A percentile compares a stretch with the other conserved stretches of the same genome.
These are phyloP conservation scores for Plagodis dolabraria DNA, from an alignment of 2,888 invertebrate genomes.

Conservation along the genomic window DNA sequence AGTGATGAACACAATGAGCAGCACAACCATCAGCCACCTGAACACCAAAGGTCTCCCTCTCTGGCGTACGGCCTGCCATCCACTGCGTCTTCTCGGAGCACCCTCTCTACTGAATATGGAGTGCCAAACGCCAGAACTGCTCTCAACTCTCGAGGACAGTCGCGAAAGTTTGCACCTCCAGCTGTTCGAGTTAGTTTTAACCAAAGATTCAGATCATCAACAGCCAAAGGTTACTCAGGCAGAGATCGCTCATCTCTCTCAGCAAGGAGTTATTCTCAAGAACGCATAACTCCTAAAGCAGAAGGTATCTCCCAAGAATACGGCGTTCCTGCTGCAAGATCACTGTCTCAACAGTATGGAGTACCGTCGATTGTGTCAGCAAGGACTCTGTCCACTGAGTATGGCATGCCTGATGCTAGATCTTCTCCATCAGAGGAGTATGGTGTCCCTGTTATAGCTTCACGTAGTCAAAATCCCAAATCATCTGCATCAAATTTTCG, in stretches of 20 bases:
- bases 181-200: slow-evolving; percentile 30
- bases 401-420: slow-evolving; percentile 24
- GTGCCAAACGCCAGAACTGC: slow-evolving; percentile 7
- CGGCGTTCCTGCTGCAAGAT: slow-evolving; percentile 29
- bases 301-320: slow-evolving; percentile 28
- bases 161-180: slow-evolving; percentile 19
- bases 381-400: slow-evolving; percentile 8
- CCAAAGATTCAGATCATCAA: slow-evolving; percentile 20
- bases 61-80: slow-evolving; percentile 26
- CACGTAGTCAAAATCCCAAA: slow-evolving; percentile 3
- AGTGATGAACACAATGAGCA: slow-evolving; percentile 4
- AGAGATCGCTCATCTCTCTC: not conserved
- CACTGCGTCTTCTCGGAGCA: slow-evolving; percentile 5
- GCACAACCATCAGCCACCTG: slow-evolving; percentile 4
- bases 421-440: slow-evolving; percentile 49
- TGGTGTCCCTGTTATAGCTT: slow-evolving; percentile 47
- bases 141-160: slow-evolving; percentile 3
- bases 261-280: slow-evolving; percentile 10
- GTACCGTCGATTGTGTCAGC: slow-evolving; percentile 22
- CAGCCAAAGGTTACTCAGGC: slow-evolving; percentile 5
- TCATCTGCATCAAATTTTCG: slow-evolving; percentile 12
- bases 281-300: slow-evolving; percentile 8
- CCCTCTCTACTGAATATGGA: slow-evolving; percentile 9
- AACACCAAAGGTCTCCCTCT: slow-evolving; percentile 28
- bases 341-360: slow-evolving; percentile 37